phyloP scores from a whole-genome alignment of 2,888 invertebrate species.

The Nasonovia ribisnigri region DNA sequence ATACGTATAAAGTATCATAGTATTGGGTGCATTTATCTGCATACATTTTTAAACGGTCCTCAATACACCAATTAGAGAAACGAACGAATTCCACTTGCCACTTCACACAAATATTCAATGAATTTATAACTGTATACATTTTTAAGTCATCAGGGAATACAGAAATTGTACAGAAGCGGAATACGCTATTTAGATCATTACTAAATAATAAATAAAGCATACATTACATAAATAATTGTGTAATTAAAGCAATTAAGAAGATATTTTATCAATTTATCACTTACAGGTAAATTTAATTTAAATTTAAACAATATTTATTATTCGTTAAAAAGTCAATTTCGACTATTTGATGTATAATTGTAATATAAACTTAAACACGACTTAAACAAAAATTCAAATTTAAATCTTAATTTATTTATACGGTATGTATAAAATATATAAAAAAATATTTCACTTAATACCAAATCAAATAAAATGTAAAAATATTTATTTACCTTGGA shows the following conservation, averaged over 20 bases:
- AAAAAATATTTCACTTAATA: background rate
- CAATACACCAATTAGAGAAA: background rate
- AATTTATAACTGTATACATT: background rate
- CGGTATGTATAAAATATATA: background rate
- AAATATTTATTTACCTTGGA: too few relatives aligned
- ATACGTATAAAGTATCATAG: background rate
- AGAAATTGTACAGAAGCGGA: too few relatives aligned
- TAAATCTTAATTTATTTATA: background rate
- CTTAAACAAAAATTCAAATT: background rate
- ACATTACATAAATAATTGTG: background rate
- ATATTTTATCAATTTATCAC: background rate
- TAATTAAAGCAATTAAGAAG: background rate
- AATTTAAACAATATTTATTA: background rate
- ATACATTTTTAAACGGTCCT: background rate
- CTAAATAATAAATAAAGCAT: background rate
- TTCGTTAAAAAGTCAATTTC: background rate
- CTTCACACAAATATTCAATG: background rate
- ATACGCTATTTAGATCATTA: background rate
- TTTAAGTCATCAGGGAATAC: too few relatives aligned
- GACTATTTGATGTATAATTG: background rate
- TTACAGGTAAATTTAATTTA: background rate
- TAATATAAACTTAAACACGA: background rate
- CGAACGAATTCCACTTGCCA: background rate
- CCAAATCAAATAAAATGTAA: too few relatives aligned
- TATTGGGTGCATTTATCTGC: background rate